Evolutionary conservation across 1,140 invertebrate species (phyloP).

Genomic region (Drosophila albomicans): DNA sequence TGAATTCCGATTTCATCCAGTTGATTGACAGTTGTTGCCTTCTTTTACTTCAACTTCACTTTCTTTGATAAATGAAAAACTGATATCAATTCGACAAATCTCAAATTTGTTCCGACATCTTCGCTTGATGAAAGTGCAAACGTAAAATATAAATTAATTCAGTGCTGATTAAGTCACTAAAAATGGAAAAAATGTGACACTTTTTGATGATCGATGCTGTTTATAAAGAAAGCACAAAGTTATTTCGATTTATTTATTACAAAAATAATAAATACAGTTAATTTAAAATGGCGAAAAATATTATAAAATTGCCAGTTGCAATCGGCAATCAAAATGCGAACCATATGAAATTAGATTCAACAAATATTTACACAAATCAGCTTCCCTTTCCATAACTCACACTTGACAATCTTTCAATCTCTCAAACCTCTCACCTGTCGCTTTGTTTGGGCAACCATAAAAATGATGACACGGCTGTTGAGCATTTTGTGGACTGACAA

Average conservation of each 20-base stretch:
- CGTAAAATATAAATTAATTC: neutral
- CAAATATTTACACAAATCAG: slow-evolving; percentile 36
- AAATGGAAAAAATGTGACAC: no score
- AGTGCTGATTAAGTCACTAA: no score
- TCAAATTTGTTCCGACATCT: slow-evolving; percentile 19
- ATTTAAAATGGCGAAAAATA: neutral
- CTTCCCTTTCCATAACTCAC: neutral
- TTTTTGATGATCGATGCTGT: no score
- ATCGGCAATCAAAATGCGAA: slow-evolving; percentile 4
- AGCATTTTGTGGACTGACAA: slow-evolving; percentile 2
- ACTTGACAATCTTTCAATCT: neutral
- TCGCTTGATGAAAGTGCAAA: slow-evolving; percentile 13
- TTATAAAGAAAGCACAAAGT: no score
- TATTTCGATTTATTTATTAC: no score
- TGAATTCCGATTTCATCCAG: slow-evolving; percentile 51
- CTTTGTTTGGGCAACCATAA: slow-evolving; percentile 23
- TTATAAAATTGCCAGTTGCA: neutral
- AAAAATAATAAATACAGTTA: no score
- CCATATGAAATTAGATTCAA: slow-evolving; percentile 22
- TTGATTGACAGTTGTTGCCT: slow-evolving; percentile 20
- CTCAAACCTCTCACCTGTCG: slow-evolving; percentile 18
- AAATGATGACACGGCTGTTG: neutral
- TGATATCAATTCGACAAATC: slow-evolving; percentile 35
- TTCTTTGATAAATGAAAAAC: slow-evolving; percentile 20
- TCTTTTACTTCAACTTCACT: neutral